A percentile compares a stretch with the other conserved stretches of the same genome.
phyloP scores from a whole-genome alignment of 2,113 vertebrate species.

The Bufo bufo region DNA sequence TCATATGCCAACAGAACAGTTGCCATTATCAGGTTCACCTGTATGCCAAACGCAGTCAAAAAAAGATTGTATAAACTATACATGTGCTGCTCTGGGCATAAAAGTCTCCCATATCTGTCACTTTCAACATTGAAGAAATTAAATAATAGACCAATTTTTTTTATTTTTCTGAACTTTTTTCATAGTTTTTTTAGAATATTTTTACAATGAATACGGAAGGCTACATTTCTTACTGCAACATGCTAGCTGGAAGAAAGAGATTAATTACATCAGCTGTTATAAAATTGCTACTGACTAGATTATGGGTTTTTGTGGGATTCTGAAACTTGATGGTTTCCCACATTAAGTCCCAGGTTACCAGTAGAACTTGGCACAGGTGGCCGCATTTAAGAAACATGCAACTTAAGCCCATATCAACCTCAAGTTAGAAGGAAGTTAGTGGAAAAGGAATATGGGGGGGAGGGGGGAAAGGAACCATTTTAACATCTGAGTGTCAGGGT shows the following conservation, averaged over 20 bases:
- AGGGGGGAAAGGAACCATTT: conserved; percentile 26
- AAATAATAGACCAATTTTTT: neutral
- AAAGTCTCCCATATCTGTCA: neutral
- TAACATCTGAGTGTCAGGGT: conserved; percentile 29
- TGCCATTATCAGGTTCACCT: neutral
- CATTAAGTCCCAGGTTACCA: conserved; percentile 50
- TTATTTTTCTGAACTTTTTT: neutral
- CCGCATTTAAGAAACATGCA: conserved; percentile 51
- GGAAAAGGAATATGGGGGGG: neutral
- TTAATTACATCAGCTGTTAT: conserved; percentile 55
- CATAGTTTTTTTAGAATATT: neutral
- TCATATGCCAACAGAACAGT: too few species aligned
- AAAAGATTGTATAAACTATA: neutral
- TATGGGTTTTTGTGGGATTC: conserved; percentile 53
- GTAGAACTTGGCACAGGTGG: conserved; percentile 51
- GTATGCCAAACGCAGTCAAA: neutral
- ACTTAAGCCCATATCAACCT: conserved; percentile 48
- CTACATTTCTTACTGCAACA: neutral
- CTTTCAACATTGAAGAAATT: neutral
- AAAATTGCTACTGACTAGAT: conserved; percentile 49
- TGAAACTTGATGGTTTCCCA: conserved; percentile 48
- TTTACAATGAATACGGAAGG: neutral
- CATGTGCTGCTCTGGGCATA: neutral
- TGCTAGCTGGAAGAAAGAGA: conserved; percentile 16
- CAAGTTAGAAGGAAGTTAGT: conserved; percentile 26